Conservation (phyloP, 2,797 vertebrate species). For the Neopelma chrysocephalum region DNA sequence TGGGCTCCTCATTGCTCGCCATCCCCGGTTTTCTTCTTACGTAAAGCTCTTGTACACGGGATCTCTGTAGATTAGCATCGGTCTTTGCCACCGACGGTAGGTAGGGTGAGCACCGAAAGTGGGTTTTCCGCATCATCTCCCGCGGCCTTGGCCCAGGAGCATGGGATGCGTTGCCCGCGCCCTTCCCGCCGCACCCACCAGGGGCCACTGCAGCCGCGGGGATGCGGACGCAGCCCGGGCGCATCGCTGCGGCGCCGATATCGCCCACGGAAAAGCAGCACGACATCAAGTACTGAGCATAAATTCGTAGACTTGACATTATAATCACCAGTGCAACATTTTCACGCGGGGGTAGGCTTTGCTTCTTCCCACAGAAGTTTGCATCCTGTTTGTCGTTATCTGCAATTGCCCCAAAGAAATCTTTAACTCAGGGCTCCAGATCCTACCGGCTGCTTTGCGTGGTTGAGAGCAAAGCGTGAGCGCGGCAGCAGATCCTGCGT, state of each 20-base stretch:
- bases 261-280: rapidly evolving
- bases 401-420: too few species aligned
- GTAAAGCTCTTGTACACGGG: rapidly evolving
- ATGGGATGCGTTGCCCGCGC: not conserved
- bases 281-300: rapidly evolving
- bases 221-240: not conserved
- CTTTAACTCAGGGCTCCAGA: not conserved
- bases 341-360: too few species aligned
- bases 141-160: not conserved
- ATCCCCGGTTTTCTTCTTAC: rapidly evolving
- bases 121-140: not conserved
- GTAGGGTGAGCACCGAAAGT: not conserved
- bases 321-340: not conserved
- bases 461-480: not conserved
- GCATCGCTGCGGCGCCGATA: rapidly evolving
- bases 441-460: rapidly evolving
- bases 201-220: constrained; percentile 64
- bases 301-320: rapidly evolving
- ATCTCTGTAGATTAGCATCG: rapidly evolving
- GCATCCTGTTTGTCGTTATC: rapidly evolving
- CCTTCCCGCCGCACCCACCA: constrained; percentile 3
- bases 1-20: not conserved
- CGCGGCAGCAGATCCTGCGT: not conserved
- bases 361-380: not conserved
- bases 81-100: rapidly evolving